Evolutionary conservation across 2,888 invertebrate species (phyloP).

Genomic region (Atethmia centrago): DNA sequence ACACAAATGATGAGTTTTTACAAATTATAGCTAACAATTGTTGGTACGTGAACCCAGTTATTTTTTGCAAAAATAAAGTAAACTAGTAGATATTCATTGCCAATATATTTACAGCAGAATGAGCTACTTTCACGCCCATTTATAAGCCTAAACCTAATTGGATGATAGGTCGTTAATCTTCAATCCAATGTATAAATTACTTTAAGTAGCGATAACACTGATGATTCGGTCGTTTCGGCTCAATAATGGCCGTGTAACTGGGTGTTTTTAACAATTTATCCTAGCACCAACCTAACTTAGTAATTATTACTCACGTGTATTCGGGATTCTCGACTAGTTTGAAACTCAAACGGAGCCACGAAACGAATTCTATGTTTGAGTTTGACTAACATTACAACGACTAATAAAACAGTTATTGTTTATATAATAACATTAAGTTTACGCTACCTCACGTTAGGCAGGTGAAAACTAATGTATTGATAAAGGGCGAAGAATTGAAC

Average conservation of each 20-base stretch:
- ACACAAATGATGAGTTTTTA: neutral
- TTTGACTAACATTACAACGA: too few relatives aligned
- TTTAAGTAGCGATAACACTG: constrained; percentile 37
- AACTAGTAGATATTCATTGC: neutral
- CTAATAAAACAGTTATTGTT: too few relatives aligned
- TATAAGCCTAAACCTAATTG: neutral
- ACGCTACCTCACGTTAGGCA: too few relatives aligned
- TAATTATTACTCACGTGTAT: neutral
- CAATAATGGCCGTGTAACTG: constrained; percentile 39
- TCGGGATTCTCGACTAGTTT: neutral
- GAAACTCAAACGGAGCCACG: neutral
- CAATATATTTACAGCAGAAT: neutral
- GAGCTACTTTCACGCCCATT: neutral
- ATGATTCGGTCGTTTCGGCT: constrained; percentile 33
- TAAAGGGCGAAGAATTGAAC: too few relatives aligned
- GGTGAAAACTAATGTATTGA: too few relatives aligned
- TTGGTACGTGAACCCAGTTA: neutral
- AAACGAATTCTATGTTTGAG: neutral
- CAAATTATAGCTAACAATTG: neutral
- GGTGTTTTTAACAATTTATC: constrained; percentile 44
- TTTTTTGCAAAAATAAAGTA: neutral
- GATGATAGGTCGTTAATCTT: constrained; percentile 42
- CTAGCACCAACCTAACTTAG: neutral
- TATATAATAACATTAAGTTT: too few relatives aligned
- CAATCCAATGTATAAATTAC: constrained; percentile 41